A percentile compares a stretch with the other conserved stretches of the same genome.
Evolutionary conservation across 2,797 vertebrate genomes (phyloP).

Genomic region (Spondyliosoma cantharus): DNA sequence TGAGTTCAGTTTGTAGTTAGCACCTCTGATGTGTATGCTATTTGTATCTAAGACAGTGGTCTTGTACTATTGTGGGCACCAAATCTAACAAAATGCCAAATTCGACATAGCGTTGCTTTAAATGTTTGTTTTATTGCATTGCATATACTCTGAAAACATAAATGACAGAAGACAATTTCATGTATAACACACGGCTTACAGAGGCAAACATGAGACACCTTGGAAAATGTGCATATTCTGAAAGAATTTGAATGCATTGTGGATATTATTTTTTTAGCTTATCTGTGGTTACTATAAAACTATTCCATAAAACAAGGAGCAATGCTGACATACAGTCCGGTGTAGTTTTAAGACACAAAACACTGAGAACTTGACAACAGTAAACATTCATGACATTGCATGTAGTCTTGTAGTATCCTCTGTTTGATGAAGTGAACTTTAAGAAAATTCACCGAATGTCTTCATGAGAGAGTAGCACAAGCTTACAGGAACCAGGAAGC

Average conservation of each 20-base stretch:
- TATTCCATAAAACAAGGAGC: conserved; percentile 33
- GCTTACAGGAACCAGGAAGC: conserved; percentile 6
- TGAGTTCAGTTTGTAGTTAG: no score
- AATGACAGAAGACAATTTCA: conserved; percentile 17
- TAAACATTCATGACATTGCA: conserved; percentile 48
- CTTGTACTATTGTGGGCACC: no score
- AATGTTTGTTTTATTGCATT: conserved; percentile 48
- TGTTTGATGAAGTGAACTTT: conserved; percentile 23
- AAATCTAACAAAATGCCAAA: no score
- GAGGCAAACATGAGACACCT: conserved; percentile 34
- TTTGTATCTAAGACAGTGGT: no score
- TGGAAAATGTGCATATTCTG: conserved; percentile 38
- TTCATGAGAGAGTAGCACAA: conserved; percentile 33
- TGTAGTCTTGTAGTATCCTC: background rate
- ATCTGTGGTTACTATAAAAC: conserved; percentile 68
- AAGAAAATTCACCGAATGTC: conserved; percentile 32
- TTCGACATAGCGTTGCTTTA: no score
- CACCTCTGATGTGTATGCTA: no score
- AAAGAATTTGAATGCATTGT: conserved; percentile 41
- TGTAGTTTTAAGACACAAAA: conserved; percentile 41
- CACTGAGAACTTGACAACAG: conserved; percentile 64
- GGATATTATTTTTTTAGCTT: conserved; percentile 62
- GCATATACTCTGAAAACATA: conserved; percentile 25
- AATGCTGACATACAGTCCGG: conserved; percentile 35
- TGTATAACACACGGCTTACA: conserved; percentile 16